Conservation (phyloP, 2,113 vertebrate genomes). For the Phyllopteryx taeniolatus region DNA sequence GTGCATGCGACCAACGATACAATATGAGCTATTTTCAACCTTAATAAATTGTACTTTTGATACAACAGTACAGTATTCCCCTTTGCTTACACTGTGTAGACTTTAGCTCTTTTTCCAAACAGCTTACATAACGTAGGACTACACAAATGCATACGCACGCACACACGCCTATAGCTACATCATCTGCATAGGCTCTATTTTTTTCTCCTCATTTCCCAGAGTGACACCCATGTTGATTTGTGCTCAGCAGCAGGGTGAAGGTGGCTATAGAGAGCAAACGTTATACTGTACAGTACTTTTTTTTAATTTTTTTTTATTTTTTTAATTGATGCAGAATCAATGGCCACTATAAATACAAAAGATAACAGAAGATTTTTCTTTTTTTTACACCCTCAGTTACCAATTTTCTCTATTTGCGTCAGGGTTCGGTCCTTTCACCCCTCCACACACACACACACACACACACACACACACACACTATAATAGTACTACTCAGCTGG, state of each 20-base stretch:
- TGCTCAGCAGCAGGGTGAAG: slow-evolving; percentile 26
- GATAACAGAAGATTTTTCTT: neutral
- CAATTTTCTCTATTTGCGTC: too few species aligned
- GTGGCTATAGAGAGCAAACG: slow-evolving; percentile 25
- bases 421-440: too few species aligned
- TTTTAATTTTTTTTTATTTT: too few species aligned
- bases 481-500: too few species aligned
- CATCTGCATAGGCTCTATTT: slow-evolving; percentile 43
- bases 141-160: slow-evolving; percentile 5
- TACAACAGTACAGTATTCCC: slow-evolving; percentile 3
- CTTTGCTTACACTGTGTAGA: slow-evolving; percentile 19
- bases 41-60: slow-evolving; percentile 38
- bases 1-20: slow-evolving; percentile 2
- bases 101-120: slow-evolving; percentile 42
- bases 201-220: slow-evolving; percentile 25
- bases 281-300: slow-evolving; percentile 4
- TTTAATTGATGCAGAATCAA: slow-evolving; percentile 1
- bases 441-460: too few species aligned
- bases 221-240: slow-evolving; percentile 44
- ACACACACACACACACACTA: too few species aligned
- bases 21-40: slow-evolving; percentile 28
- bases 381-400: too few species aligned
- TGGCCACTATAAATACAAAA: neutral
- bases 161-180: slow-evolving; percentile 46
- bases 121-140: slow-evolving; percentile 52